phyloP scores from a whole-genome alignment of 1,140 invertebrate genomes.

The Tetraneura akinire region DNA sequence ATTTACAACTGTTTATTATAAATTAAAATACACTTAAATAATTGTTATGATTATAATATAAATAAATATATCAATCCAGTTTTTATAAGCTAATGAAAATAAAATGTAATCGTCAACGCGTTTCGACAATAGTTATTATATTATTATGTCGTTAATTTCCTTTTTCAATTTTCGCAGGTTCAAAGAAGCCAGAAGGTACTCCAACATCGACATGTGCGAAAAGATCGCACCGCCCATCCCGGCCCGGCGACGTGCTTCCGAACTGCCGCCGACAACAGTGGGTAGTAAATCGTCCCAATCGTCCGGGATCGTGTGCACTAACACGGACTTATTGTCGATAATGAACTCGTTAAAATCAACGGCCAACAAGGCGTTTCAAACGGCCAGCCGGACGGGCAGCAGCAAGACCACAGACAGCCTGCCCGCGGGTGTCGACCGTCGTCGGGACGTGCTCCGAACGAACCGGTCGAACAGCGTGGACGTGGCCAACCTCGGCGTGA shows the following conservation, averaged over 20 bases:
- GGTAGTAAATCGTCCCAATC: background rate
- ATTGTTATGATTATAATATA: too few relatives aligned
- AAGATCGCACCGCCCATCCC: constrained; percentile 59
- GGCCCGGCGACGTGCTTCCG: constrained; percentile 55
- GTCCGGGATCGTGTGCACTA: constrained; percentile 72
- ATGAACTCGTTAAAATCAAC: constrained; percentile 74
- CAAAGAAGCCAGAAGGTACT: constrained; percentile 54
- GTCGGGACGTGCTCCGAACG: constrained; percentile 64
- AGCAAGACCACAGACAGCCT: constrained; percentile 55
- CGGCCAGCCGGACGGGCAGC: constrained; percentile 54
- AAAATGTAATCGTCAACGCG: too few relatives aligned
- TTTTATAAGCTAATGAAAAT: too few relatives aligned
- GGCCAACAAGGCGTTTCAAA: constrained; percentile 56
- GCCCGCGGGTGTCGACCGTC: constrained; percentile 59
- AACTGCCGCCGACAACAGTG: constrained; percentile 50
- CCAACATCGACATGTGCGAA: constrained; percentile 53
- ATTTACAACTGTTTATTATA: too few relatives aligned
- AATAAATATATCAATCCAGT: too few relatives aligned
- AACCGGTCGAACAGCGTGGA: constrained; percentile 79
- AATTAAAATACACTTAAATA: too few relatives aligned
- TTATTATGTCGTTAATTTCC: too few relatives aligned
- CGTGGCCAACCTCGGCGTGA: constrained; percentile 69
- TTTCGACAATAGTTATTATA: too few relatives aligned
- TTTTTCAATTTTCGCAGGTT: constrained; percentile 18
- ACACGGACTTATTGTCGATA: constrained; percentile 76